phyloP scores from a whole-genome alignment of 2,113 vertebrate genomes.

The Microcebus tavaratra region DNA sequence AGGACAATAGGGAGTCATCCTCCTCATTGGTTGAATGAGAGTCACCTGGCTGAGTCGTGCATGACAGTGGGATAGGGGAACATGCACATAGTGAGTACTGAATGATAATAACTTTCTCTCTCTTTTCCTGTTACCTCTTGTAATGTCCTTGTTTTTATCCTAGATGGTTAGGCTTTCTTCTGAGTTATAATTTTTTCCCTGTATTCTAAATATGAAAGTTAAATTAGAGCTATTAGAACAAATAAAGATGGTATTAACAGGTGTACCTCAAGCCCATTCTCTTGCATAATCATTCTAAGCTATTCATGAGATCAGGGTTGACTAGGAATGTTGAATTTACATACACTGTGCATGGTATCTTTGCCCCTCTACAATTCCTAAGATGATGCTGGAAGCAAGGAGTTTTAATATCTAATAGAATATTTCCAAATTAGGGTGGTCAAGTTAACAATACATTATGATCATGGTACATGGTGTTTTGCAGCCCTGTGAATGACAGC shows the following conservation, averaged over 20 bases:
- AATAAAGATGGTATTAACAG: not conserved
- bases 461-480: constrained; percentile 14
- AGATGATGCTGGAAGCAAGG: not conserved
- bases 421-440: not conserved
- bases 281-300: not conserved
- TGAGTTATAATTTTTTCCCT: not conserved
- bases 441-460: constrained; percentile 47
- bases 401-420: constrained; percentile 29
- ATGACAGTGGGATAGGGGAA: not conserved
- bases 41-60: too few species aligned
- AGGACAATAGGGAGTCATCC: too few species aligned
- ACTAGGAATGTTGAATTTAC: not conserved
- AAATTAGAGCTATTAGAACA: constrained; percentile 6
- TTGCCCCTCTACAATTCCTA: not conserved
- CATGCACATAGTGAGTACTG: not conserved
- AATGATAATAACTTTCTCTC: not conserved
- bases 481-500: constrained; percentile 72
- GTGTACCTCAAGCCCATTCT: not conserved
- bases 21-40: not conserved
- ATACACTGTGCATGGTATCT: not conserved
- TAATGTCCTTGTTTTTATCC: not conserved
- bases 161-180: not conserved
- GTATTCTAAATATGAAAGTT: not conserved
- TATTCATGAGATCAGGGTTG: constrained; percentile 36
- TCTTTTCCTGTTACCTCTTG: not conserved